Percentiles rank a stretch among this genome's conserved stretches.
These are phyloP conservation scores for Eptesicus fuscus DNA, from an alignment of 2,113 vertebrate species.

Conservation along the genomic window DNA sequence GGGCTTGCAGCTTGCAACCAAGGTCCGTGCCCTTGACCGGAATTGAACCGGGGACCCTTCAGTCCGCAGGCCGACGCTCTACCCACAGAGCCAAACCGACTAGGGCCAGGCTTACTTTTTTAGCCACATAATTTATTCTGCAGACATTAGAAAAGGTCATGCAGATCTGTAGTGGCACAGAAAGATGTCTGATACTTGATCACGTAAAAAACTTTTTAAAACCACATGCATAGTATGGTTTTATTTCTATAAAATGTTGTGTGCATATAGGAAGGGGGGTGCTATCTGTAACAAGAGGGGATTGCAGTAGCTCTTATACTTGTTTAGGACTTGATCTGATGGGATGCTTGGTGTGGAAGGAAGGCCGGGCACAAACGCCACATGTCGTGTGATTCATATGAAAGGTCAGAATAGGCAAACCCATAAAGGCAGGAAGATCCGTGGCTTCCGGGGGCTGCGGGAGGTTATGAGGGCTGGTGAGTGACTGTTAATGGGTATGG, in stretches of 20 bases:
- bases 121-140: not conserved
- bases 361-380: not conserved
- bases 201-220: not conserved
- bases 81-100: too few relatives aligned
- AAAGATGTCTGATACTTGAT: not conserved
- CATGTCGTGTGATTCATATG: not conserved
- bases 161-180: not conserved
- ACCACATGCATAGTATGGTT: not conserved
- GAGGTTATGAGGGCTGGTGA: not conserved
- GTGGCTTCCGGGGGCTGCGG: not conserved
- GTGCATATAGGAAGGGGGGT: not conserved
- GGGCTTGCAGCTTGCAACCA: too few relatives aligned
- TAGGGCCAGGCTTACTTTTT: not conserved
- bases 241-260: not conserved
- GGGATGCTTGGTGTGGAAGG: not conserved
- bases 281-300: not conserved
- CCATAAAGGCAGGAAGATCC: not conserved
- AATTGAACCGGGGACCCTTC: too few relatives aligned
- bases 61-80: too few relatives aligned
- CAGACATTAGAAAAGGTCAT: not conserved
- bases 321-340: not conserved
- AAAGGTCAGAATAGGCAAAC: not conserved
- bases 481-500: not conserved
- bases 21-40: too few relatives aligned
- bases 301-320: not conserved